Percentiles rank a stretch among this genome's conserved stretches.
Conservation (phyloP, 2,888 invertebrate genomes). For the Microctonus brassicae region DNA sequence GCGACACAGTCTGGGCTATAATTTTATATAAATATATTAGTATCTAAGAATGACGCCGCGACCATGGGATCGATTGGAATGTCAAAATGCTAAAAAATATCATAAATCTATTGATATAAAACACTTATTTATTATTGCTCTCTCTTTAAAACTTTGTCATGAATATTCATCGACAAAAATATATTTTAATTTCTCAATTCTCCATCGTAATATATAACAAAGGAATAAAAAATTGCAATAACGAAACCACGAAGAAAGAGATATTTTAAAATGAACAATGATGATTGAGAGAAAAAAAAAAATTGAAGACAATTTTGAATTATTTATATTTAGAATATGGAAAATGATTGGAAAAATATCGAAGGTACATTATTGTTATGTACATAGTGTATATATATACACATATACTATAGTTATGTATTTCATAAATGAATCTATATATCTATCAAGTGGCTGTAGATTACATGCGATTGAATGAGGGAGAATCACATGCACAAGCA, state of each 20-base stretch:
- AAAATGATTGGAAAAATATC: background rate
- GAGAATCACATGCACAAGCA: constrained; percentile 34
- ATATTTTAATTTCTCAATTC: background rate
- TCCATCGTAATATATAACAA: background rate
- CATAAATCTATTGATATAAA: background rate
- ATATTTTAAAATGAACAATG: too few relatives aligned
- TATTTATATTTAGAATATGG: background rate
- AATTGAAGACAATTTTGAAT: background rate
- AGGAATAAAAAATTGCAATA: background rate
- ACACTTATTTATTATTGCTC: background rate
- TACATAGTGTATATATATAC: background rate
- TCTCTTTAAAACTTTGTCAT: background rate
- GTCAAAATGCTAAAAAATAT: background rate
- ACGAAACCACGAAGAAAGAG: too few relatives aligned
- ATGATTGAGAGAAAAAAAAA: background rate
- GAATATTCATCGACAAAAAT: background rate
- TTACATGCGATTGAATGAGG: constrained; percentile 37
- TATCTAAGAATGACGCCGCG: background rate
- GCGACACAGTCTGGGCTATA: background rate
- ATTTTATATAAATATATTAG: background rate
- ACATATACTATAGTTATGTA: background rate
- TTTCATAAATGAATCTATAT: background rate
- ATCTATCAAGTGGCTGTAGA: constrained; percentile 36
- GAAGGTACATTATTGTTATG: background rate
- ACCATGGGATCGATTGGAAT: background rate